Conservation (phyloP, 1,140 invertebrate species). For the Steinernema feltiae region DNA sequence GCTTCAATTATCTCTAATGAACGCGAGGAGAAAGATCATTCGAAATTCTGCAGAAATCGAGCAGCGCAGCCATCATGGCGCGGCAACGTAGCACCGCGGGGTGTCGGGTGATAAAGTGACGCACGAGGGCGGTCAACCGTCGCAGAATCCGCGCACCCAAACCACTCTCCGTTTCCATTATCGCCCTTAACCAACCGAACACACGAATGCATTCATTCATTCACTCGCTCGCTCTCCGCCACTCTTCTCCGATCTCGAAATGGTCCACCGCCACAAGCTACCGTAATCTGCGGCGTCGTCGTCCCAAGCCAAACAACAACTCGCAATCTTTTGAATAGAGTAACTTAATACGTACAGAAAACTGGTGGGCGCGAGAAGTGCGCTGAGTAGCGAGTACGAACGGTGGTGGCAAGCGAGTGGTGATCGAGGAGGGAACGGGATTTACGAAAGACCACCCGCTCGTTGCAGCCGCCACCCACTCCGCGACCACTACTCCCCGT, state of each 20-base stretch:
- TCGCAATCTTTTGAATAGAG: too few species aligned
- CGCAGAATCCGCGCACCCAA: slow-evolving; percentile 5
- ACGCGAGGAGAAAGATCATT: not conserved
- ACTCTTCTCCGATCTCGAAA: not conserved
- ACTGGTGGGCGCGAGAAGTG: too few species aligned
- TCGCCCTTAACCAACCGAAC: not conserved
- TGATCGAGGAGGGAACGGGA: too few species aligned
- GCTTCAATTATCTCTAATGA: slow-evolving; percentile 2
- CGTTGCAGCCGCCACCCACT: too few species aligned
- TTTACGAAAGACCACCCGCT: not conserved
- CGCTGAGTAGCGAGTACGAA: too few species aligned
- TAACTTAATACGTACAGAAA: too few species aligned
- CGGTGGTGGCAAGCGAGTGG: too few species aligned
- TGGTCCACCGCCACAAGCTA: not conserved
- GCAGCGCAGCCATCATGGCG: not conserved
- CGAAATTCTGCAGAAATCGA: not conserved
- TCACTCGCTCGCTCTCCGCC: not conserved
- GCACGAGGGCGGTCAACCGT: not conserved
- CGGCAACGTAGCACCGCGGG: not conserved
- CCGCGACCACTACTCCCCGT: not conserved
- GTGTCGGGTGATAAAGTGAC: slow-evolving; percentile 1
- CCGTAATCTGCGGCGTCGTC: not conserved
- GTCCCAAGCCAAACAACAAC: too few species aligned
- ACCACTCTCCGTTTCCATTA: not conserved
- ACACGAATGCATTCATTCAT: not conserved